Percentiles rank a stretch among this genome's conserved stretches.
phyloP scores from a whole-genome alignment of 1,140 invertebrate genomes.

The Bombus vancouverensis region DNA sequence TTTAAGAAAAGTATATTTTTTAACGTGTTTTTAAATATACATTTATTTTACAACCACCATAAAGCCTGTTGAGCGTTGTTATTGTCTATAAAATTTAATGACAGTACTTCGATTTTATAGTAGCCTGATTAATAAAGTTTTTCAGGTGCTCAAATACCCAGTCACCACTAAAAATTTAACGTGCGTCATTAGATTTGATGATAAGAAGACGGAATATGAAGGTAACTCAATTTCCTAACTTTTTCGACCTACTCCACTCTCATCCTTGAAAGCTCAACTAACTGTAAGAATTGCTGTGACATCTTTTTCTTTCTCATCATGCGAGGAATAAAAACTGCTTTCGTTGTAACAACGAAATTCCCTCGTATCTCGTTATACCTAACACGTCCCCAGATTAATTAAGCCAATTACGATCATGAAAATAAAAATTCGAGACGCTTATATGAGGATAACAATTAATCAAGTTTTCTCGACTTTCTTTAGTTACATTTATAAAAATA shows the following conservation, averaged over 20 bases:
- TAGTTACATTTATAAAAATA: too few species aligned
- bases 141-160: not conserved
- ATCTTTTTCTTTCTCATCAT: constrained; percentile 5
- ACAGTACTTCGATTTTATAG: not conserved
- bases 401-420: not conserved
- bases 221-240: not conserved
- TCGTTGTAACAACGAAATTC: not conserved
- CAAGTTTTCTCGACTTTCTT: not conserved
- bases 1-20: not conserved
- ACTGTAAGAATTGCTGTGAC: constrained; percentile 5
- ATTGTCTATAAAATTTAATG: not conserved
- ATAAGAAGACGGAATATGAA: not conserved
- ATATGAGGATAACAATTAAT: not conserved
- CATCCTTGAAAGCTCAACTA: not conserved
- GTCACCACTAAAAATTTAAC: not conserved
- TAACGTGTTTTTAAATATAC: too few species aligned
- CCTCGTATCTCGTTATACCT: not conserved
- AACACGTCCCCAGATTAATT: not conserved
- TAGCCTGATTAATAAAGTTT: not conserved
- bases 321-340: not conserved
- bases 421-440: too few species aligned
- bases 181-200: not conserved
- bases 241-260: not conserved
- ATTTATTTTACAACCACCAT: not conserved
- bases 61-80: not conserved